Evolutionary conservation across 2,888 invertebrate genomes (phyloP).

Genomic region (Cryptosula pallasiana): DNA sequence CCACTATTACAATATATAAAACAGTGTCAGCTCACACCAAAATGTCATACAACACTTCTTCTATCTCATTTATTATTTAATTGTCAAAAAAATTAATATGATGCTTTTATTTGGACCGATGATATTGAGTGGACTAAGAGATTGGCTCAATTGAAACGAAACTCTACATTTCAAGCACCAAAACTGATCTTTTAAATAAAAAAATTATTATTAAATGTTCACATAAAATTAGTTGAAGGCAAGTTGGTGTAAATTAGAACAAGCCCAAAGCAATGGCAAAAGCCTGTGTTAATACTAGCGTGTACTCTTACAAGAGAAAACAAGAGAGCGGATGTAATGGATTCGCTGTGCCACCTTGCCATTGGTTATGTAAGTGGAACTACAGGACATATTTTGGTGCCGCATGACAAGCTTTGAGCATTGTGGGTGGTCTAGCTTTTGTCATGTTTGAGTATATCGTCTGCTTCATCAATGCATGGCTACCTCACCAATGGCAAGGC

Average conservation of each 20-base stretch:
- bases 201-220: slow-evolving; percentile 5
- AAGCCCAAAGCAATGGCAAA: background rate
- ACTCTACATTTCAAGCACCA: slow-evolving; percentile 13
- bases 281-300: background rate
- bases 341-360: too few species aligned
- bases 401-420: background rate
- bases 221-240: background rate
- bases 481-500: background rate
- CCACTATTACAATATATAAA: background rate
- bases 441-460: background rate
- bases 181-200: slow-evolving; percentile 10
- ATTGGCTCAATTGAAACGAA: background rate
- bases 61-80: too few species aligned
- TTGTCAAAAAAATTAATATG: background rate
- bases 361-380: too few species aligned
- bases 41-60: too few species aligned
- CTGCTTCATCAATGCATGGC: too few species aligned
- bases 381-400: background rate
- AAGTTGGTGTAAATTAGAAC: background rate
- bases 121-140: background rate
- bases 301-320: too few species aligned
- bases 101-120: background rate
- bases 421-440: background rate
- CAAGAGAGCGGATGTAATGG: too few species aligned
- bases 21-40: background rate